Base-by-base conservation (phyloP, 2,797 vertebrate genomes). In the Cetoscarus ocellatus region DNA sequence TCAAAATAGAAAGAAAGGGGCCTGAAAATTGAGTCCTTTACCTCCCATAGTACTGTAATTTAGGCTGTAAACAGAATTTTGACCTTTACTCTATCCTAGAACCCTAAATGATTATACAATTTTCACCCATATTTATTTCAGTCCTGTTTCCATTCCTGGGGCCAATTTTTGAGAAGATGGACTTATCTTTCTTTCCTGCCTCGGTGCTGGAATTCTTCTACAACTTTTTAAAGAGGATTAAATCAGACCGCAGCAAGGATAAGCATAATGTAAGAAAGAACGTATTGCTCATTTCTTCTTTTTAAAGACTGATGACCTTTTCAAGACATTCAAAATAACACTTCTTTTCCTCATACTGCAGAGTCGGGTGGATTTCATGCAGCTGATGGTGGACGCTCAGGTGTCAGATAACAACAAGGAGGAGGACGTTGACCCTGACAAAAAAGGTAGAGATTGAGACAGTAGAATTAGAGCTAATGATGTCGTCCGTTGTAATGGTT, bases 371-470 rank as follows among this genome's bases (percentile, higher is more conserved):
- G 95, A 96, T 83, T 95, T 96, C 68, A 87, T 96, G 83, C 94
- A 96, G 70, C 79, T 96, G 51, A 95, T 96, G 96, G 77, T 95
- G 5, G 94, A 96, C 14, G 89, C 93, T 0, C 94, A 95, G 79
- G 82, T 10, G 7, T 69, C 83, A 1, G 60, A 50, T 0, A 65
- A 67, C 1, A 10, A 40, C 45, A 38, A 44, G 27, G 44, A 62
- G 1, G 47, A 62, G 1, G 34, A 79, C 5, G 6, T 3, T 1
- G 62, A 58, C 9, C 6, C 68, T 9, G 50, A 51, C 7, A 1
- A 58, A 10, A 86, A 88, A 89, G 80, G 86, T 86, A 67, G 13
- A 67, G 13, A 62, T 8, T 40, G 8, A 48, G 7, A 48, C 11
- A 6, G 13, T 47, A 35, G 12, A 15, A 17, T 8, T 18, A 7